A percentile compares a stretch with the other conserved stretches of the same genome.
These are phyloP conservation scores for Ochropleura leucogaster DNA, from an alignment of 2,888 invertebrate genomes.

Conservation along the genomic window DNA sequence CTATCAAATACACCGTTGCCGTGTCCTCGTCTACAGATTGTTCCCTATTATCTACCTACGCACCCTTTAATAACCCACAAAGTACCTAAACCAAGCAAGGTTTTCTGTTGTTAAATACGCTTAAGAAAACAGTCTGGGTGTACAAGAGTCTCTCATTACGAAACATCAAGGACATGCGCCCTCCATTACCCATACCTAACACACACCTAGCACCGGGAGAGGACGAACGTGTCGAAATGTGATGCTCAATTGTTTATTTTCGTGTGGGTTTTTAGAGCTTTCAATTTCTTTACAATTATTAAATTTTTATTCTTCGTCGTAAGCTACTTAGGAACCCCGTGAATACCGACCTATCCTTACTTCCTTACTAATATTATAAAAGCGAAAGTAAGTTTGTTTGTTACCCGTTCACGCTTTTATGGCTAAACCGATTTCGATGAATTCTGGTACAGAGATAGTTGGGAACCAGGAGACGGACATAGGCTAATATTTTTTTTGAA, in stretches of 20 bases:
- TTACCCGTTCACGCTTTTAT: too few relatives aligned
- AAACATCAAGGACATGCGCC: constrained; percentile 76
- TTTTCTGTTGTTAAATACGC: constrained; percentile 24
- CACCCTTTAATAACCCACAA: constrained; percentile 3
- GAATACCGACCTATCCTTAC: background rate
- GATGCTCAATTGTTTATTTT: background rate
- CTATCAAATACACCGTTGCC: background rate
- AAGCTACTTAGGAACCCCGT: background rate
- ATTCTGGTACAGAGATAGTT: too few relatives aligned
- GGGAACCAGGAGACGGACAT: too few relatives aligned
- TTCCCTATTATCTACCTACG: background rate
- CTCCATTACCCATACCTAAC: constrained; percentile 55
- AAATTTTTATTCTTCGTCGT: background rate
- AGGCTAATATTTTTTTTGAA: too few relatives aligned
- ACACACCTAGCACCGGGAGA: constrained; percentile 8
- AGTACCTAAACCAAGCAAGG: constrained; percentile 7
- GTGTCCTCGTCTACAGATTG: background rate
- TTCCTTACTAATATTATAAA: too few relatives aligned
- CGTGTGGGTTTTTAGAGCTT: constrained; percentile 3
- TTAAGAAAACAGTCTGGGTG: constrained; percentile 42
- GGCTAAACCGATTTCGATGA: too few relatives aligned
- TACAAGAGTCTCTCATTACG: constrained; percentile 69
- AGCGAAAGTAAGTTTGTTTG: too few relatives aligned
- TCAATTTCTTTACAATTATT: background rate
- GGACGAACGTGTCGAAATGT: background rate